Evolutionary conservation across 1,140 invertebrate genomes (phyloP), one percentile per base, ranked within the genome.

Genomic region (Lasioglossum albipes): DNA sequence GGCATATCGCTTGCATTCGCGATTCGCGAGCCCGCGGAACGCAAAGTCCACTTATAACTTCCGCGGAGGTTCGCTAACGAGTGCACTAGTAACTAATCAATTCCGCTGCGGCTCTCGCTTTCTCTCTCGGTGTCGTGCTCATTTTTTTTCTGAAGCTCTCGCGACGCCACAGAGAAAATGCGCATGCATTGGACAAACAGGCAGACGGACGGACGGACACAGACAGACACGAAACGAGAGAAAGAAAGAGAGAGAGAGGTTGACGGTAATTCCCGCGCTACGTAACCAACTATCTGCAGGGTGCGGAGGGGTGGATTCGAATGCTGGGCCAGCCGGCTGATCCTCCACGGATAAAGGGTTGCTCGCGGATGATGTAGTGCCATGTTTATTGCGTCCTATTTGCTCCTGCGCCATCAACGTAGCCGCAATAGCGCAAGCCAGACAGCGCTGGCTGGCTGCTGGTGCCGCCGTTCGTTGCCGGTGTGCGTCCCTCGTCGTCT

Each of bases 321-420:
- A 62, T 77, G 68, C 45, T 61, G 71, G 27, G 5, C 64, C 70
- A 61, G 52, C 41, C 77, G 65, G 72, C 73, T 70, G 81, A 59
- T 81, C 72, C 81, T 85, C 83, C 81, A 74, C 82, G 86, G 75
- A 89, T 87, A 87, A 88, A 90, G 87, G 89, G 81, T 85, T 88
- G 83, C 77, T 81, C 83, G 78, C 72, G 86, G 84, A 89, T 90
- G 87, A 90, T 89, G 82, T 85, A 90, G 83, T 86, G 75, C 82
- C 84, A 83, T 88, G 87, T 90, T 90, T 90, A 90, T 89, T 89
- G 89, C 88, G 88, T 89, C 83, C 85, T 89, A 89, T 89, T 90
- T 90, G 86, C 86, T 86, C 72, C 82, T 85, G 76, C 73, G 82
- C 82, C 80, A 88, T 89, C 87, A 88, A 76, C 69, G 66, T 66